A percentile compares a stretch with the other conserved stretches of the same genome.
phyloP scores from a whole-genome alignment of 53 echinoderm and acorn worm species.

The Antedon mediterranea region DNA sequence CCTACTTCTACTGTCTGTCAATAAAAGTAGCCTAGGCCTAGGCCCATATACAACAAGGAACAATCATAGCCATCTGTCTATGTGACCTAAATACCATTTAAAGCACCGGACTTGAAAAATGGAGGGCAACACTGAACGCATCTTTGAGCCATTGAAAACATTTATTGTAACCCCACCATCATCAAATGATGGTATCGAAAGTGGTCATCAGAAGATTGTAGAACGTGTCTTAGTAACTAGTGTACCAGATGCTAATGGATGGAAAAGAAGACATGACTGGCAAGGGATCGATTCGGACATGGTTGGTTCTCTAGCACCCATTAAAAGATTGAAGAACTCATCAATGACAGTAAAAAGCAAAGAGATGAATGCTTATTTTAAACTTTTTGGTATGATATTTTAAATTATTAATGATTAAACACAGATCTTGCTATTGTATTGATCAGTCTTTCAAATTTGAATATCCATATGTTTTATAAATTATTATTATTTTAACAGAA shows the following conservation, averaged over 20 bases:
- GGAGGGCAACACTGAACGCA: neutral
- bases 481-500: constrained; percentile 56
- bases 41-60: too few relatives aligned
- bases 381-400: constrained; percentile 50
- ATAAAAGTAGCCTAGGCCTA: too few relatives aligned
- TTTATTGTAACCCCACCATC: neutral
- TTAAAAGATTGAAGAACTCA: constrained; percentile 28
- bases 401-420: neutral
- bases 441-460: too few relatives aligned
- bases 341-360: constrained; percentile 60
- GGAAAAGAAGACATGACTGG: neutral
- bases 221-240: neutral
- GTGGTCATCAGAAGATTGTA: neutral
- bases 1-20: too few relatives aligned
- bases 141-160: neutral
- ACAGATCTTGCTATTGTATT: neutral
- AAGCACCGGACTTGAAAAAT: too few relatives aligned
- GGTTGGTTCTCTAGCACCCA: constrained; percentile 1
- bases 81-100: too few relatives aligned
- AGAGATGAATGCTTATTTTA: constrained; percentile 72
- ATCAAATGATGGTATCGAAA: neutral
- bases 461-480: too few relatives aligned
- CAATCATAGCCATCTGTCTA: too few relatives aligned
- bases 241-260: neutral
- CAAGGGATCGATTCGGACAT: neutral